Percentiles rank a stretch among this genome's conserved stretches.
These are phyloP conservation scores for Ammospiza caudacuta DNA, from an alignment of 2,113 vertebrate species.

Conservation along the genomic window DNA sequence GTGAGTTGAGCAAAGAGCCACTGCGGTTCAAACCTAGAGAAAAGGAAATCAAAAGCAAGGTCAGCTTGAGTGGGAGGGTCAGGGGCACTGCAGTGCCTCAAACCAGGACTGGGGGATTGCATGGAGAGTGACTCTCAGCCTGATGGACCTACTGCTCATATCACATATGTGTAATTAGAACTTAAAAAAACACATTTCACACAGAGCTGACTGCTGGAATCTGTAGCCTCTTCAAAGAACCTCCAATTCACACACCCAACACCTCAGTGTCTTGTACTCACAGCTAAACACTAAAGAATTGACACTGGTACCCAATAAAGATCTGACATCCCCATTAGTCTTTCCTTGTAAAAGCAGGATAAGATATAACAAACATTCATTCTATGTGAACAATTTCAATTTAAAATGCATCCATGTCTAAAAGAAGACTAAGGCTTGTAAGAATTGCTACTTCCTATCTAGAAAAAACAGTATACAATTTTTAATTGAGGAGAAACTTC, in stretches of 20 bases:
- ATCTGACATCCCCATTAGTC: not conserved
- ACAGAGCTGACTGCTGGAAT: not conserved
- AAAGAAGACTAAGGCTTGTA: not conserved
- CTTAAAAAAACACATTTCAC: not conserved
- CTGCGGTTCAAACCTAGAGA: slow-evolving; percentile 85
- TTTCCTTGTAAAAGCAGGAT: not conserved
- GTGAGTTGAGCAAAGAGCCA: slow-evolving; percentile 83
- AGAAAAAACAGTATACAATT: not conserved
- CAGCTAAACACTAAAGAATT: not conserved
- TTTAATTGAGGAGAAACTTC: not conserved
- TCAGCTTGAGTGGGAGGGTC: not conserved
- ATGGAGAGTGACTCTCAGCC: not conserved
- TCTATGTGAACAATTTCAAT: not conserved
- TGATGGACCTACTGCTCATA: not conserved
- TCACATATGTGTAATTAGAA: not conserved
- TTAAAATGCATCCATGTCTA: not conserved
- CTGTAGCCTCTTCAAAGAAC: not conserved
- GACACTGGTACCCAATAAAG: not conserved
- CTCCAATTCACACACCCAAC: not conserved
- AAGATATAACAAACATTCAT: not conserved
- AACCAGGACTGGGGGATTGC: not conserved
- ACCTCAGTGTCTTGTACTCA: not conserved
- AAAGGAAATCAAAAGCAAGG: not conserved
- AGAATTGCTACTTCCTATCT: not conserved
- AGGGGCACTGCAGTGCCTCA: not conserved